Evolutionary conservation across 2,113 vertebrate genomes (phyloP).

Genomic region (Ancistrus triradiatus): DNA sequence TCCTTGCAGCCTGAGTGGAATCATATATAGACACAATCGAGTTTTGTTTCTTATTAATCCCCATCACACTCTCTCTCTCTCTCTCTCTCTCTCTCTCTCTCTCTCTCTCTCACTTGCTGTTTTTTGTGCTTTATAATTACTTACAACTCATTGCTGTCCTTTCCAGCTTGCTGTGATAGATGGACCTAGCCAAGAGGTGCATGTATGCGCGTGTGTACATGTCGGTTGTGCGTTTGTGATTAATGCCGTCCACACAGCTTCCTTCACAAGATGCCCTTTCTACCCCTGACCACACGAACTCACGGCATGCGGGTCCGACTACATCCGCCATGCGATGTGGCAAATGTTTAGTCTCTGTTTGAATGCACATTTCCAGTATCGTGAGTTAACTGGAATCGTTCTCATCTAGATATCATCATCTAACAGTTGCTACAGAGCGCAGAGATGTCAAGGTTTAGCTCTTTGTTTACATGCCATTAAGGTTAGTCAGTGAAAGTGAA

Average conservation of each 20-base stretch:
- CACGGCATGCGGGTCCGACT: too few relatives aligned
- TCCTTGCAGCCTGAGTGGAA: neutral
- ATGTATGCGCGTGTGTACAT: conserved; percentile 15
- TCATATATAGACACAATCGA: too few relatives aligned
- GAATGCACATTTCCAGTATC: neutral
- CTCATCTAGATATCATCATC: conserved; percentile 1
- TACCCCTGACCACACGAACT: too few relatives aligned
- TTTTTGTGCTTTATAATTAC: conserved; percentile 9
- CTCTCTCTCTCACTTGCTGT: conserved; percentile 1
- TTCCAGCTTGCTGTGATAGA: too few relatives aligned
- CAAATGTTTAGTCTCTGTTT: neutral
- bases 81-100: too few relatives aligned
- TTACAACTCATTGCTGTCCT: too few relatives aligned
- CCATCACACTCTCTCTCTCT: too few relatives aligned
- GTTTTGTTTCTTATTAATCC: neutral
- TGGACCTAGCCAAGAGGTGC: conserved; percentile 23
- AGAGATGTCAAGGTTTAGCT: neutral
- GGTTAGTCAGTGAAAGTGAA: conserved; percentile 21
- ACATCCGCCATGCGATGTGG: too few relatives aligned
- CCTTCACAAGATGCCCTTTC: too few relatives aligned
- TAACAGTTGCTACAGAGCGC: neutral
- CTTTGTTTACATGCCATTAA: conserved; percentile 5
- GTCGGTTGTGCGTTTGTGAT: conserved; percentile 3
- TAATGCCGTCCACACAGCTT: too few relatives aligned
- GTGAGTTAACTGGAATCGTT: conserved; percentile 10